Base-by-base conservation (phyloP, 2,888 invertebrate species). In the Aleiodes testaceus region DNA sequence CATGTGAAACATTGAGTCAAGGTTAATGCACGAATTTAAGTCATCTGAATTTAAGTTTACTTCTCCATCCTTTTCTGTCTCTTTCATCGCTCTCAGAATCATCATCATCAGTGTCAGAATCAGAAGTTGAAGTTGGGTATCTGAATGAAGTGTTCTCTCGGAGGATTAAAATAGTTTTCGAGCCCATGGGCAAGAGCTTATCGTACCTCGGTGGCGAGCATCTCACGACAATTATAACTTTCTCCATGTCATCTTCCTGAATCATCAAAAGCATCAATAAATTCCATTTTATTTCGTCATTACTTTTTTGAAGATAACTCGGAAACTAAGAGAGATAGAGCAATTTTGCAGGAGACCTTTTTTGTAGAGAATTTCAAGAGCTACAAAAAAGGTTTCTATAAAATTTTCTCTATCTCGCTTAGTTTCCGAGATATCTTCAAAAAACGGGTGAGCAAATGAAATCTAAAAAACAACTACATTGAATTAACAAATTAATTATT, bases 141-240 rank as follows among this genome's bases (percentile, higher is more conserved):
- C 80, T 79, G 11, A 78, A 22, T 36, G 74, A 16, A 5, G 80
- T 75, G 44, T 52, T 70, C 74, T 85, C 84, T 1, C 85, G 81
- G 20, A 85, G 74, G 18, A 80, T 82, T 53, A 86, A 66, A 70
- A 82, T 74, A 0, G 86, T 86, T 72, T 78, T 83, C 1, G 83
- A 80, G 49, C 84, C 85, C 79, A 83, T 81, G 78, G 77, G 79
- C 50, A 83, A 36, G 42, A 70, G 50, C 6, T 72, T 71, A 7
- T 72, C 47, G 16, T 66, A 45, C 11, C 65, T 74, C 4, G 78
- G 72, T n/a, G 82, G 78, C 3, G 81, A 76, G 70, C 81, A 81
- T 74, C 82, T 82, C n/a, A 80, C 81, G 44, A 86, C 79, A 65
- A 79, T 78, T 61, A 85, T 78, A 9, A 81, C 7, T 66, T 79